phyloP scores from a whole-genome alignment of 2,888 invertebrate genomes.

The Melieria crassipennis region DNA sequence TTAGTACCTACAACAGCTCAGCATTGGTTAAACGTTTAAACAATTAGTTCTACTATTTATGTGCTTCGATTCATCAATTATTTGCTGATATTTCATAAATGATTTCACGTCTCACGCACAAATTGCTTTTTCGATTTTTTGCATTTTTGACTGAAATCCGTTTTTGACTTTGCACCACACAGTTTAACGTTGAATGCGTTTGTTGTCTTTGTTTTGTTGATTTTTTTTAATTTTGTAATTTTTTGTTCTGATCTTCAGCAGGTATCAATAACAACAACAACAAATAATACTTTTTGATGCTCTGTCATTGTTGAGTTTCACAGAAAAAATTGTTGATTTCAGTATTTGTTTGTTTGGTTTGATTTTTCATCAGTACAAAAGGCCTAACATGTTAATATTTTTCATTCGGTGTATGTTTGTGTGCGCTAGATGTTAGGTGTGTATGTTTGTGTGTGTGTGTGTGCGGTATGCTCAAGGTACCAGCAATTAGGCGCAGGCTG shows the following conservation, averaged over 20 bases:
- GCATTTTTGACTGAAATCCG: no score
- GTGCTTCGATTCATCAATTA: no score
- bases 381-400: neutral
- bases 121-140: no score
- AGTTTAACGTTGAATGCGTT: no score
- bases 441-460: slow-evolving; percentile 10
- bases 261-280: no score
- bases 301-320: neutral
- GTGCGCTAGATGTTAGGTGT: neutral
- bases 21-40: no score
- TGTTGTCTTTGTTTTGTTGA: neutral
- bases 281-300: neutral
- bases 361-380: slow-evolving; percentile 12
- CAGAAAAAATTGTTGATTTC: neutral
- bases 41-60: no score
- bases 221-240: neutral
- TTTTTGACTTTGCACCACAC: no score
- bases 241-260: neutral
- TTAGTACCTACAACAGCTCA: no score
- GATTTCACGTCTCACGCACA: no score
- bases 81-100: no score
- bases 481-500: slow-evolving; percentile 54
- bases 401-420: neutral
- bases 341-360: slow-evolving; percentile 15
- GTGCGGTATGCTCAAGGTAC: slow-evolving; percentile 54